Evolutionary conservation across 2,797 vertebrate species (phyloP).

Genomic region (Myotis planiceps): DNA sequence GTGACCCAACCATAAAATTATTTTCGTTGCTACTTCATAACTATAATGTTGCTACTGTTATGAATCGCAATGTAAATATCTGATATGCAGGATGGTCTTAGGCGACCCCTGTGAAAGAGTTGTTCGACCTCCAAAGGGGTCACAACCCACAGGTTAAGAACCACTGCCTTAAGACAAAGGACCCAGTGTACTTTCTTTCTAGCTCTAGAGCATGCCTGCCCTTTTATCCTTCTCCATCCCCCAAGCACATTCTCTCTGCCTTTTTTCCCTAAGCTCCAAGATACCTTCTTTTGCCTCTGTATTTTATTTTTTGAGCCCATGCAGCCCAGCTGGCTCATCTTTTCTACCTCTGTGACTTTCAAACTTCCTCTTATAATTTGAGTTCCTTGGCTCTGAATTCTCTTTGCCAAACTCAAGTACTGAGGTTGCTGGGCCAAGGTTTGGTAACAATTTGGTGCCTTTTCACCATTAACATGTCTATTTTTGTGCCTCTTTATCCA

Average conservation of each 20-base stretch:
- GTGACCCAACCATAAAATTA: too few relatives aligned
- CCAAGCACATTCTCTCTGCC: not conserved
- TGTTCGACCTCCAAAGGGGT: too few relatives aligned
- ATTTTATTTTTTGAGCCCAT: not conserved
- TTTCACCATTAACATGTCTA: not conserved
- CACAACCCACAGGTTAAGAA: too few relatives aligned
- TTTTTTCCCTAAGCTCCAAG: not conserved
- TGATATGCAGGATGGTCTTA: too few relatives aligned
- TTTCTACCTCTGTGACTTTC: not conserved
- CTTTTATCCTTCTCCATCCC: too few relatives aligned
- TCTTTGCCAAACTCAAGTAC: not conserved
- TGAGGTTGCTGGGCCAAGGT: not conserved
- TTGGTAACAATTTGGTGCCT: not conserved
- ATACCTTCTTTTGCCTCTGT: not conserved
- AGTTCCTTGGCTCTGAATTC: not conserved
- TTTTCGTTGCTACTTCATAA: too few relatives aligned
- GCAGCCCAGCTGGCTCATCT: not conserved
- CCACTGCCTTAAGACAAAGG: not conserved
- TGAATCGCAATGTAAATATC: too few relatives aligned
- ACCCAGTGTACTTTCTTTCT: not conserved
- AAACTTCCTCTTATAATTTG: not conserved
- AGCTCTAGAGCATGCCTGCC: not conserved
- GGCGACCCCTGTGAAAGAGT: too few relatives aligned
- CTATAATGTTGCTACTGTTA: too few relatives aligned
- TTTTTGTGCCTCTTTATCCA: not conserved